Base-by-base conservation (phyloP, 1,140 invertebrate genomes). In the Euwallacea similis region DNA sequence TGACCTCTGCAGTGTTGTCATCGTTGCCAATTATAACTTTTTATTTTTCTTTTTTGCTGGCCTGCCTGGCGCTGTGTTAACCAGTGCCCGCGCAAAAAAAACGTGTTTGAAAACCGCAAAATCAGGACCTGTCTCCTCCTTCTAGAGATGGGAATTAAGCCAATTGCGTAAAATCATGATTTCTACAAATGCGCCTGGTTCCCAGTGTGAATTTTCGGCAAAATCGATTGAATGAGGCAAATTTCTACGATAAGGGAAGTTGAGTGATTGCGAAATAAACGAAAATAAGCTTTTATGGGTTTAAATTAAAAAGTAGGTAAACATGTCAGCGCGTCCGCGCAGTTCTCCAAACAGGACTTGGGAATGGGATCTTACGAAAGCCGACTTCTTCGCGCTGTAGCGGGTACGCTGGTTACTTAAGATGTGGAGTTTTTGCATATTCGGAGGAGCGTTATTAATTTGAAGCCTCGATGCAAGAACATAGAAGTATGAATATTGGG, bases 281-380 rank as follows among this genome's bases (percentile, higher is more conserved):
- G 21, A 33, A 33, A 33, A 33, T 33, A 33, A 33, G 21, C 21
- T 16, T 66, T 54, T 13, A 65, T 3, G 46, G 7, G 21, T 54
- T 13, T 54, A 66, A 66, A 66, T 66, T 10, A 15, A 68, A 68
- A 68, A 68, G 66, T 68, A 68, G 66, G 66, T 68, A 68, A 68
- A 68, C 66, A 68, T 60, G n/a, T 68, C 56, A 42, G 11, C 7
- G 66, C 56, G 66, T 7, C 66, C 66, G 66, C 66, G 66, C 66
- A 60, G 43, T 50, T 47, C 64, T 56, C 44, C 21, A 68, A 68
- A 60, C 66, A 68, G 66, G 66, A 68, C 56, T 68, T 68, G 66
- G 66, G 66, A 68, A 68, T 68, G 66, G 66, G 66, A 61, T 50
- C 66, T 61, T 61, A 60, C 66, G 44, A 61, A 61, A 60, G 44